Evolutionary conservation across 1,140 invertebrate species (phyloP), one percentile per base, ranked within the genome.

Genomic region (Teleogryllus occipitalis): DNA sequence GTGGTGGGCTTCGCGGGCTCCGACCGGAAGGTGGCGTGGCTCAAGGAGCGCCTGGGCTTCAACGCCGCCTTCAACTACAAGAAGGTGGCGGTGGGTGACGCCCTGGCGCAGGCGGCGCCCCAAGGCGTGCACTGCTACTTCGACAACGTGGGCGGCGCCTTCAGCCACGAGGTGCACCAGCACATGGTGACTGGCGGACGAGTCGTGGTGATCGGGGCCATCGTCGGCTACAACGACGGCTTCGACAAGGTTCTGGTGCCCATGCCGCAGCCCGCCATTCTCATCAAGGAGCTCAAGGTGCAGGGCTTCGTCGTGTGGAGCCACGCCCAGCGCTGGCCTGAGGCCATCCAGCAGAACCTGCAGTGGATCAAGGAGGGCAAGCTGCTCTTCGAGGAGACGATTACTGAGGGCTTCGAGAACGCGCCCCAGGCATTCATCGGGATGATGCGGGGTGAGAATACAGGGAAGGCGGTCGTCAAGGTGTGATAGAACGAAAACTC

Each of bases 391-490:
- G 85, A 87, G 82, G 92, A 93, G 84, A 91, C 91, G 78, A 81
- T 91, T 0, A 90, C 88, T 8, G 84, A 91, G 80, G 92, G 92
- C 15, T 92, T 93, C 85, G 90, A 92, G 81, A 92, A 91, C 81
- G 90, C 92, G 89, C 90, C 90, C 8, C 85, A 89, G 79, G 91
- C 91, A 47, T 89, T 93, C 80, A 87, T 90, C 48, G 89, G 88
- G 47, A 86, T 92, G 47, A 84, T 92, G 73, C 84, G 85, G 80
- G 90, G 91, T 74, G 88, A 89, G 81, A 91, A 91, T 83, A 88
- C 85, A 5, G 91, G 91, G 49, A 92, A 92, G 87, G 89, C 88
- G 14, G 83, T 91, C 72, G 88, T 92, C 7, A 90, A 89, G 85
- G 87, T 87, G 0, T 87, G 86, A 84, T 5, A 7, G 74, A 21